Conservation (phyloP, 2,113 vertebrate species). For the Sardina pilchardus region DNA sequence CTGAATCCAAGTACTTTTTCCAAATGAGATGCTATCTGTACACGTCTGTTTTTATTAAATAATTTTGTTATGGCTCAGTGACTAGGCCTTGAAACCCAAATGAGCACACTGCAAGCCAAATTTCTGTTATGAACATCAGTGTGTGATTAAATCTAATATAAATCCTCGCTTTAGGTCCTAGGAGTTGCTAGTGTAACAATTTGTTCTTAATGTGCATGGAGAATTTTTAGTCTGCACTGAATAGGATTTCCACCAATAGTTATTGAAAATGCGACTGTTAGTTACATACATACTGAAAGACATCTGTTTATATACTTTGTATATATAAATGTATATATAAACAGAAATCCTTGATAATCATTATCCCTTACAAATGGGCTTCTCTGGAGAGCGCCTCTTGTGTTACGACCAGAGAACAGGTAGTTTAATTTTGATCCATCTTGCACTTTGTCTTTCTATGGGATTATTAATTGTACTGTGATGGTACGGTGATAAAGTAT, state of each 20-base stretch:
- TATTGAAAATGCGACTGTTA: background rate
- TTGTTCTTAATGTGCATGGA: background rate
- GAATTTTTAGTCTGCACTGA: background rate
- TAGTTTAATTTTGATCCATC: background rate
- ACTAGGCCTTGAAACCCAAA: conserved; percentile 10
- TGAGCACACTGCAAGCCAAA: conserved; percentile 22
- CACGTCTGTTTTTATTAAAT: conserved; percentile 48
- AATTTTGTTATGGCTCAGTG: conserved; percentile 27
- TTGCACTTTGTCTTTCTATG: background rate
- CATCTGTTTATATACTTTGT: too few species aligned
- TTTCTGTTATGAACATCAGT: conserved; percentile 26
- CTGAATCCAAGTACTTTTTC: conserved; percentile 24
- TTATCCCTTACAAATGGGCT: too few species aligned
- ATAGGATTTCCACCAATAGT: background rate
- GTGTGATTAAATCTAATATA: conserved; percentile 22
- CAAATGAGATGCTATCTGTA: conserved; percentile 41
- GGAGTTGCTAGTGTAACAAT: conserved; percentile 13
- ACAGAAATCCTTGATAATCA: background rate
- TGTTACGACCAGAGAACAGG: too few species aligned
- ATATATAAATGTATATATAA: background rate
- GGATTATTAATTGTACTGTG: background rate
- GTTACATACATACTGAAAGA: background rate
- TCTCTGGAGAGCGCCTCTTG: too few species aligned
- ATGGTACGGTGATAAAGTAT: background rate
- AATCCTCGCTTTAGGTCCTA: background rate